These are phyloP conservation scores for Caranx melampygus DNA, from an alignment of 2,113 vertebrate genomes.

Conservation along the genomic window DNA sequence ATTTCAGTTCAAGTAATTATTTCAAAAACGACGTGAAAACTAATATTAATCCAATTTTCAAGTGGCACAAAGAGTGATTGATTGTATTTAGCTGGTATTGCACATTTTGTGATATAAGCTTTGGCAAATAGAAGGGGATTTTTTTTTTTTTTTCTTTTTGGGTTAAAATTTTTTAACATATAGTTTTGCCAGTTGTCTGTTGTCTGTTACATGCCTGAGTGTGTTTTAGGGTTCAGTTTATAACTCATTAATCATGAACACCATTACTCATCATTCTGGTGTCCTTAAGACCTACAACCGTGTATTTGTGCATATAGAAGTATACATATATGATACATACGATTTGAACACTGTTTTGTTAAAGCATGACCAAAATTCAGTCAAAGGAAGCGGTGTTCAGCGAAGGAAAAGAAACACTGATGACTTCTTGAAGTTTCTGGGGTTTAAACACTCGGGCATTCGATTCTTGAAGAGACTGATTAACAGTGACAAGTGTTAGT, in stretches of 20 bases:
- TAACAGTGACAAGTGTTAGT: constrained; percentile 71
- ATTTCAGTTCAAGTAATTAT: constrained; percentile 83
- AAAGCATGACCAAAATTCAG: constrained; percentile 84
- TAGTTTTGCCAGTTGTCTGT: constrained; percentile 75
- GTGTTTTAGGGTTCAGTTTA: constrained; percentile 74
- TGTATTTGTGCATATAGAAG: constrained; percentile 76
- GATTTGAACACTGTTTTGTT: constrained; percentile 59
- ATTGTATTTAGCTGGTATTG: constrained; percentile 87
- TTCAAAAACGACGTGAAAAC: constrained; percentile 81
- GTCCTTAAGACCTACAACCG: constrained; percentile 81
- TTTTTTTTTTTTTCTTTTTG: constrained; percentile 57
- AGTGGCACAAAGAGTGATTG: constrained; percentile 85
- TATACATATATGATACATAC: constrained; percentile 79
- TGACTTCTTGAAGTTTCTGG: constrained; percentile 13
- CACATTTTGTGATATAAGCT: constrained; percentile 86
- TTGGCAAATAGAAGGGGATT: constrained; percentile 78
- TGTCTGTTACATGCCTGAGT: constrained; percentile 83
- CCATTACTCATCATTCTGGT: constrained; percentile 78
- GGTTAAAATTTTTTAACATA: constrained; percentile 83
- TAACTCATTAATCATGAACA: constrained; percentile 54
- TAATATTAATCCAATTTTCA: constrained; percentile 82
- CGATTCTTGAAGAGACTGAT: constrained; percentile 71
- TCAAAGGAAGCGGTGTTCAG: constrained; percentile 73
- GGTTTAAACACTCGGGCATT: constrained; percentile 59
- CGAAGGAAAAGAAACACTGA: constrained; percentile 75